Percentiles rank a stretch among this genome's conserved stretches.
Conservation (phyloP, 92 coral and sea anemone species). For the Parazoanthus atlanticus region DNA sequence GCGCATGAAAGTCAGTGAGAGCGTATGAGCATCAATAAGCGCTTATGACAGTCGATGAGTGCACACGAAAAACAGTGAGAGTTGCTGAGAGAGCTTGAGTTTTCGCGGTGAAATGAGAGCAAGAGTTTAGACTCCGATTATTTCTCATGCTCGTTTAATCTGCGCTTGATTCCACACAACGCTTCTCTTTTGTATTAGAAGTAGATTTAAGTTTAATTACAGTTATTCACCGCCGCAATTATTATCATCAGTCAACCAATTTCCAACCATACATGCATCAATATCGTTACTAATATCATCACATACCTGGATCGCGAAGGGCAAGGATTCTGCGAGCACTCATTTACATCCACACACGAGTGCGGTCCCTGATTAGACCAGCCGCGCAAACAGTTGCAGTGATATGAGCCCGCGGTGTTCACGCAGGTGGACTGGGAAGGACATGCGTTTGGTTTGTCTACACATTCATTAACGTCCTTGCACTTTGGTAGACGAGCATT, state of each 20-base stretch:
- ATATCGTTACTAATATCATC: no score
- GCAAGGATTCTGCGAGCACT: conserved; percentile 52
- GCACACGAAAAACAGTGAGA: neutral
- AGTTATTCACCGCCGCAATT: neutral
- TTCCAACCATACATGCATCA: neutral
- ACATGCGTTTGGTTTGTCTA: conserved; percentile 54
- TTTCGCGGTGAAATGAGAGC: no score
- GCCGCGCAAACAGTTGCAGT: conserved; percentile 50
- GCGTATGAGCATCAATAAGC: neutral
- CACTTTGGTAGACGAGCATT: conserved; percentile 53
- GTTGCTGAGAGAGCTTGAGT: neutral
- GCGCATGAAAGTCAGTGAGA: neutral
- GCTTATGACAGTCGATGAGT: neutral
- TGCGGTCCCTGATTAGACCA: conserved; percentile 53
- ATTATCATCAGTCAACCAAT: neutral
- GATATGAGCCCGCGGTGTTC: conserved; percentile 62
- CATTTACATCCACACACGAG: conserved; percentile 47
- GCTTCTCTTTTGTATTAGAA: neutral
- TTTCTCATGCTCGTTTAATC: no score
- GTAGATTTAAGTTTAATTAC: no score
- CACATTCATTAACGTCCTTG: conserved; percentile 56
- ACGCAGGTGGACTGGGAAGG: conserved; percentile 52
- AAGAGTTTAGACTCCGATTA: no score
- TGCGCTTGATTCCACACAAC: neutral
- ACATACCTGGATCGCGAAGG: conserved; percentile 42